Evolutionary conservation across 2,888 invertebrate genomes (phyloP), one percentile per base, ranked within the genome.

Genomic region (Drosophila multiciliata): DNA sequence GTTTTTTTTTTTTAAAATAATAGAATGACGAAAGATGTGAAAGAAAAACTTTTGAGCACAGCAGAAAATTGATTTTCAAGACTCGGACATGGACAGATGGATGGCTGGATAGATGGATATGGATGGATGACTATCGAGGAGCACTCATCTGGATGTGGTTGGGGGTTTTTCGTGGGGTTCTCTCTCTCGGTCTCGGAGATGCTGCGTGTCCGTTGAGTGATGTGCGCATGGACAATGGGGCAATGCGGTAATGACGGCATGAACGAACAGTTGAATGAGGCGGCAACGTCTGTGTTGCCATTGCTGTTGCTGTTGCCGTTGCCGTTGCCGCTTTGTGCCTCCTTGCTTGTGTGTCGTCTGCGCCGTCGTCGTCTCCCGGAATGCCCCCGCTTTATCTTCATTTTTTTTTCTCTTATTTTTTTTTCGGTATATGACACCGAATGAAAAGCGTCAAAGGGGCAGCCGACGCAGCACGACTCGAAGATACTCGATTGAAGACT

Each of bases 171-270:
- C 29, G 53, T 66, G 59, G 62, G 53, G 63, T 53, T 67, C 65
- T 45, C 62, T 55, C 42, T 40, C 74, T 63, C 40, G 32, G 48
- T 45, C 70, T 63, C 40, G 32, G 49, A 45, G 49, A 45, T 67
- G 73, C 73, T 71, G 73, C 69, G 72, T 75, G 85, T 72, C 67
- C 73, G 86, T 66, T 84, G 84, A 84, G 84, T 84, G 84, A 84
- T 83, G 83, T 75, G 82, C 84, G 82, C 80, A 80, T 86, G 86
- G 84, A 86, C 85, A 86, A 85, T 86, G 80, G 78, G 80, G 83
- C 66, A 53, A 55, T 82, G 82, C 45, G 45, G 45, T 45, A 45
- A 45, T 54, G 54, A 81, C 63, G 77, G 67, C 82, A 70, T 73
- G 77, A 75, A 53, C 68, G 66, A 54, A 49, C 57, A 42, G 32